Conservation (phyloP, 64 coral and sea anemone species). For the Dendronephthya gigantea region DNA sequence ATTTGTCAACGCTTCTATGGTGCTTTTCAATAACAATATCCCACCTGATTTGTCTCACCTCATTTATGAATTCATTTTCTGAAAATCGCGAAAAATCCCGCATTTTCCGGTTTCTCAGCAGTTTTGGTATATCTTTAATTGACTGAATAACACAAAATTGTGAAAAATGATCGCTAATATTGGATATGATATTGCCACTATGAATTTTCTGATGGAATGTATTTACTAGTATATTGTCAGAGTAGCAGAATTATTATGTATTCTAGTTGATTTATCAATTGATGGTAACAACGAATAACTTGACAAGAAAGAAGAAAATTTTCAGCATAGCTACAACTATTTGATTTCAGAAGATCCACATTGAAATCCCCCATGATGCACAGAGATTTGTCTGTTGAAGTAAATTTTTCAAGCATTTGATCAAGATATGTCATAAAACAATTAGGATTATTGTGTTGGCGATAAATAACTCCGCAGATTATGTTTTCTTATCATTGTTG, state of each 20-base stretch:
- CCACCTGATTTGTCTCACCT: neutral
- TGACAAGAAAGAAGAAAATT: slow-evolving; percentile 23
- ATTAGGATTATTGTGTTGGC: slow-evolving; percentile 27
- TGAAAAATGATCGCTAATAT: too few relatives aligned
- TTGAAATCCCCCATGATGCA: too few relatives aligned
- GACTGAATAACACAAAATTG: too few relatives aligned
- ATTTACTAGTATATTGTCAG: slow-evolving; percentile 16
- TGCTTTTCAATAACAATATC: neutral
- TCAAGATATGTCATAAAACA: slow-evolving; percentile 18
- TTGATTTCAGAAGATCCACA: slow-evolving; percentile 29
- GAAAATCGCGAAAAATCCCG: slow-evolving; percentile 1
- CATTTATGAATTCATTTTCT: neutral
- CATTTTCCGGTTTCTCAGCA: neutral
- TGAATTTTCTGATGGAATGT: slow-evolving; percentile 4
- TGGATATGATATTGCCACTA: slow-evolving; percentile 32
- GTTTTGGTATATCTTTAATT: neutral
- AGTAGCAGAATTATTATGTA: slow-evolving; percentile 24
- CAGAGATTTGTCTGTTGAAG: neutral
- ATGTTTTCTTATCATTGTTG: neutral
- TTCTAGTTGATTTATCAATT: slow-evolving; percentile 38
- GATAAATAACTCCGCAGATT: neutral
- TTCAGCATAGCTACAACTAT: slow-evolving; percentile 12
- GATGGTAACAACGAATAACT: too few relatives aligned
- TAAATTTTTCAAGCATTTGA: neutral
- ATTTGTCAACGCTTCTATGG: neutral